Evolutionary conservation across 2,797 vertebrate genomes (phyloP).

Genomic region (Oreonectes daqikongensis): DNA sequence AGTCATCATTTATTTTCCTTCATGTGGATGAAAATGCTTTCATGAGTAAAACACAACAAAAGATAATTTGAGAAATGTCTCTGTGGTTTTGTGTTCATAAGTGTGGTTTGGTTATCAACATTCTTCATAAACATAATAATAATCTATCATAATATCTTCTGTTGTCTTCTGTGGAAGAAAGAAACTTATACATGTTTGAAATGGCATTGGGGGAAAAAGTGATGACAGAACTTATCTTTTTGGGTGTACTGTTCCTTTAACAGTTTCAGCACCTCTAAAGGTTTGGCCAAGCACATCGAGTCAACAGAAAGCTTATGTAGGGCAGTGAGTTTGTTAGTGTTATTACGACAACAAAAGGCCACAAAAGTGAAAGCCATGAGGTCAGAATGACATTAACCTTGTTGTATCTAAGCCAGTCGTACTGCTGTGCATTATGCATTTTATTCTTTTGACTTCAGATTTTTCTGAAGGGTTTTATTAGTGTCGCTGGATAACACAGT

Average conservation of each 20-base stretch:
- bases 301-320: neutral
- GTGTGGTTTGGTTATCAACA: too few relatives aligned
- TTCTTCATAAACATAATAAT: too few relatives aligned
- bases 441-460: conserved; percentile 8
- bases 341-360: neutral
- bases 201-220: too few relatives aligned
- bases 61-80: too few relatives aligned
- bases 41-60: too few relatives aligned
- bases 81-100: too few relatives aligned
- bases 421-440: conserved; percentile 33
- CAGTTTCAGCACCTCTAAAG: neutral
- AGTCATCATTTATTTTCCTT: too few relatives aligned
- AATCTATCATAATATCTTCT: too few relatives aligned
- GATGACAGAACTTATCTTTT: too few relatives aligned
- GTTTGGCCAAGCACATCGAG: neutral
- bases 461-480: neutral
- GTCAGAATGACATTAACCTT: conserved; percentile 16
- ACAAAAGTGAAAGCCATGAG: neutral
- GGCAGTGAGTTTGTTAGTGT: neutral
- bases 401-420: neutral
- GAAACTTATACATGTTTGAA: too few relatives aligned
- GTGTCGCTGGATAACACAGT: neutral
- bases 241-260: neutral
- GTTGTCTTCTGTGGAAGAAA: too few relatives aligned
- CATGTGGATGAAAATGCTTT: too few relatives aligned